Evolutionary conservation across 2,888 invertebrate genomes (phyloP).

Genomic region (Aspidiotus destructor): DNA sequence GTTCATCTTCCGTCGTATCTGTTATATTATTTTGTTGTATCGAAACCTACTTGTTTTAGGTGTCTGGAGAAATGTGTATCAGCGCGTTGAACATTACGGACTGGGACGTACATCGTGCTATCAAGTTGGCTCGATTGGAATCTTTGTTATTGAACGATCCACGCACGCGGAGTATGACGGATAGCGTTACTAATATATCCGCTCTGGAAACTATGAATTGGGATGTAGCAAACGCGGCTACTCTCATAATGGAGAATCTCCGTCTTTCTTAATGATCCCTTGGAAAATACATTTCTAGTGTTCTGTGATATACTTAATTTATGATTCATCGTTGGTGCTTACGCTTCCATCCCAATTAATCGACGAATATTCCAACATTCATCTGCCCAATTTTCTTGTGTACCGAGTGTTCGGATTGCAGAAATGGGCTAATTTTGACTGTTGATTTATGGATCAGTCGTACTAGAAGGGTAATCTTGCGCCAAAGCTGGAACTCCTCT

Average conservation of each 20-base stretch:
- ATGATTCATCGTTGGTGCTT: no score
- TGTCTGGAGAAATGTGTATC: slow-evolving; percentile 64
- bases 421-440: no score
- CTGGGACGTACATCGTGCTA: slow-evolving; percentile 83
- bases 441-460: no score
- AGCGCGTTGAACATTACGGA: slow-evolving; percentile 69
- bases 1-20: not conserved
- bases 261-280: not conserved
- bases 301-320: no score
- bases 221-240: slow-evolving; percentile 58
- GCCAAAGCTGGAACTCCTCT: no score
- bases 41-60: slow-evolving; percentile 43
- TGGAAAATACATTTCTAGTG: no score
- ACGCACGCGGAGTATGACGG: slow-evolving; percentile 27
- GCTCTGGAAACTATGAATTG: slow-evolving; percentile 55
- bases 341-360: no score
- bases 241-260: slow-evolving; percentile 46
- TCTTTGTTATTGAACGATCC: slow-evolving; percentile 42
- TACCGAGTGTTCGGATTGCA: no score
- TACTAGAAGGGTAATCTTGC: no score
- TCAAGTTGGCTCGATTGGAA: slow-evolving; percentile 66
- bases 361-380: no score
- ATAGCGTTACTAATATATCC: slow-evolving; percentile 35
- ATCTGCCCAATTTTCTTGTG: no score
- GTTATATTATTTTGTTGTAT: not conserved